phyloP scores from a whole-genome alignment of 1,140 invertebrate genomes.

The Rhagoletis pomonella region DNA sequence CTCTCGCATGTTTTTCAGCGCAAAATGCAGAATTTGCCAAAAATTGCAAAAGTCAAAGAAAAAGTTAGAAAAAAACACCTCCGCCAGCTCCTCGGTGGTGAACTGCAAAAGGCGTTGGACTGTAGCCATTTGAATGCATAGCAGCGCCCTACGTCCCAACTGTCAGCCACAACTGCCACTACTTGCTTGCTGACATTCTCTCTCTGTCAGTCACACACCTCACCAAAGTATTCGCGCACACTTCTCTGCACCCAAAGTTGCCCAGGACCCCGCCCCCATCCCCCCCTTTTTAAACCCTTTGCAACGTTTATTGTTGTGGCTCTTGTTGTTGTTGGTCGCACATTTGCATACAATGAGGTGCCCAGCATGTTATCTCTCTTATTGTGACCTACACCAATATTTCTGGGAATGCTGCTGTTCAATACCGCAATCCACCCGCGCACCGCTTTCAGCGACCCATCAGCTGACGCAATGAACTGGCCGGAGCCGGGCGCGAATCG shows the following conservation, averaged over 20 bases:
- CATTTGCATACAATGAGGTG: constrained; percentile 74
- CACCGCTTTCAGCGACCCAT: neutral
- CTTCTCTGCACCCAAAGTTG: neutral
- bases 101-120: constrained; percentile 2
- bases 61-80: no score
- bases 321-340: constrained; percentile 56
- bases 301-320: neutral
- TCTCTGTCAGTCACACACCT: neutral
- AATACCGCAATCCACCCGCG: neutral
- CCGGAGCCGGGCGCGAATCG: neutral
- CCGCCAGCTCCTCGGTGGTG: neutral
- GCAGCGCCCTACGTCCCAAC: neutral
- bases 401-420: constrained; percentile 71
- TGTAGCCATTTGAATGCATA: neutral
- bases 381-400: constrained; percentile 75
- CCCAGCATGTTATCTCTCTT: constrained; percentile 71
- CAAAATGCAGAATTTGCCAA: neutral
- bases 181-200: neutral
- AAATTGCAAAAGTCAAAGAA: neutral
- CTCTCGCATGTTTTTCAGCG: neutral
- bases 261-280: no score
- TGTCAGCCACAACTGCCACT: neutral
- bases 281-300: no score
- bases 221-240: neutral
- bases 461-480: constrained; percentile 1